Percentiles rank a stretch among this genome's conserved stretches.
Evolutionary conservation across 2,888 invertebrate genomes (phyloP).

Genomic region (Ernsta delagoae): DNA sequence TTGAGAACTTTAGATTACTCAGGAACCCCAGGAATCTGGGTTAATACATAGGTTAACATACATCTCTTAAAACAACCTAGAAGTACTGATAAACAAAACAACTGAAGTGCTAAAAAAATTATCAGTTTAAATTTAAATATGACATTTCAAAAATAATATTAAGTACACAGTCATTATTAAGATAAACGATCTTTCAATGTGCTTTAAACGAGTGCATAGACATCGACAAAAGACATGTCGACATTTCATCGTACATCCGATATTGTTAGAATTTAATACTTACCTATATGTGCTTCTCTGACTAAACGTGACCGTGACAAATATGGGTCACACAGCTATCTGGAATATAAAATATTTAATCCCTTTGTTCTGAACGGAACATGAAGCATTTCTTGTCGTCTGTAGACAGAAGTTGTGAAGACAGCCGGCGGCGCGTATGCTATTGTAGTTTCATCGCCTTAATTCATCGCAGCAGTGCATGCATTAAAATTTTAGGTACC

Average conservation of each 20-base stretch:
- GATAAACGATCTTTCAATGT: too few relatives aligned
- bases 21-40: too few relatives aligned
- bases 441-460: slow-evolving; percentile 32
- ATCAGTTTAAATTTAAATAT: too few relatives aligned
- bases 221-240: slow-evolving; percentile 6
- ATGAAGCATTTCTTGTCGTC: slow-evolving; percentile 27
- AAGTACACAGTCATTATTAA: too few relatives aligned
- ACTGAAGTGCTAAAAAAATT: too few relatives aligned
- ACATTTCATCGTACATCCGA: slow-evolving; percentile 7
- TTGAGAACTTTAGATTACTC: not conserved
- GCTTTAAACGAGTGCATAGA: not conserved
- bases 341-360: slow-evolving; percentile 36
- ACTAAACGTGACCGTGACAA: slow-evolving; percentile 23
- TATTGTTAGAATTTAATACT: slow-evolving; percentile 22
- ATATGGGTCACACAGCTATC: slow-evolving; percentile 34
- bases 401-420: slow-evolving; percentile 30
- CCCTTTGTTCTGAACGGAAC: slow-evolving; percentile 35
- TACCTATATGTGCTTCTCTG: slow-evolving; percentile 12
- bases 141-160: too few relatives aligned
- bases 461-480: slow-evolving; percentile 34
- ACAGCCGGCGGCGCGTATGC: slow-evolving; percentile 30
- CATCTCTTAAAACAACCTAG: too few relatives aligned
- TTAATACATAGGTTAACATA: not conserved
- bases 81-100: too few relatives aligned
- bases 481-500: slow-evolving; percentile 27